A percentile compares a stretch with the other conserved stretches of the same genome.
Conservation (phyloP, 2,888 invertebrate genomes). For the Apodemia arnacis region DNA sequence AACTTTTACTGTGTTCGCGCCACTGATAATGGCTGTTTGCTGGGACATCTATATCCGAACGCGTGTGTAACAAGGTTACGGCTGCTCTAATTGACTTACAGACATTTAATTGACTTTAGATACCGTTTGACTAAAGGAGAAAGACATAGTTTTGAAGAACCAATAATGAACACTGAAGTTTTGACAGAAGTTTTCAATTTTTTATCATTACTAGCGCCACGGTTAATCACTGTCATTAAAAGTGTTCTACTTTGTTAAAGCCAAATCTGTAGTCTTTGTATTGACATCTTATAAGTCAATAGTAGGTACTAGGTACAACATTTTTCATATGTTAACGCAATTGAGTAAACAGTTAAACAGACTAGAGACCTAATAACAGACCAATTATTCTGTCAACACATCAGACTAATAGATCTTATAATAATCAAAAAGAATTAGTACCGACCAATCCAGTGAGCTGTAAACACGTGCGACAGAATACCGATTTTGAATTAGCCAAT, state of each 20-base stretch:
- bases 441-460: no score
- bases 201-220: neutral
- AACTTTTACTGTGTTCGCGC: constrained; percentile 90
- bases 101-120: neutral
- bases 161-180: neutral
- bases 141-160: no score
- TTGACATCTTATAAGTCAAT: no score
- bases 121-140: neutral
- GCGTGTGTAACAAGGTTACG: constrained; percentile 33
- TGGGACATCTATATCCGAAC: constrained; percentile 62
- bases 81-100: constrained; percentile 12
- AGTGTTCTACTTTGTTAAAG: neutral
- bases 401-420: no score
- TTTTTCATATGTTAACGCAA: no score
- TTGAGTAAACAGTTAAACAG: no score
- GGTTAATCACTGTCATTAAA: neutral
- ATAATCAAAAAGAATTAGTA: no score
- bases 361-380: no score
- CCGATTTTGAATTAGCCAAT: no score
- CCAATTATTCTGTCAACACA: no score
- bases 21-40: constrained; percentile 54
- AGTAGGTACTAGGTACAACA: no score
- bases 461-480: no score
- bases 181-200: neutral
- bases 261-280: neutral